These are phyloP conservation scores for Muscicapa comitata DNA, from an alignment of 2,797 vertebrate genomes.

Conservation along the genomic window DNA sequence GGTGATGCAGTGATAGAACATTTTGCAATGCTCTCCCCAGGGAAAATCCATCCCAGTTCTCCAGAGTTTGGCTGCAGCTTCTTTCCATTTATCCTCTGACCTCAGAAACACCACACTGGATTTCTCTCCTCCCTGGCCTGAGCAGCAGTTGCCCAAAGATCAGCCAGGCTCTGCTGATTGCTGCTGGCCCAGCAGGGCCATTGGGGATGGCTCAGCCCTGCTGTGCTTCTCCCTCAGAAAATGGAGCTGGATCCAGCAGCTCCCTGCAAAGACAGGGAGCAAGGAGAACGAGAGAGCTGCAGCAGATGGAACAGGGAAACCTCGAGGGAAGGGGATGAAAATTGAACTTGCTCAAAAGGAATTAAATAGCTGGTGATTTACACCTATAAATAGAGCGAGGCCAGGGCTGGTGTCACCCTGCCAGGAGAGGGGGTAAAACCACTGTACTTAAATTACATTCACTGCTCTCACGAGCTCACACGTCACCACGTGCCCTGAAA, in stretches of 20 bases:
- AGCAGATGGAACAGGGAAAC: neutral
- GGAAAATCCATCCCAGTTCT: neutral
- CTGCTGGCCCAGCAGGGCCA: neutral
- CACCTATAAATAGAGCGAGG: constrained; percentile 15
- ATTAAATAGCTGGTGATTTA: constrained; percentile 30
- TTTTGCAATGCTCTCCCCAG: neutral
- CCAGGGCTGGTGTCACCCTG: neutral
- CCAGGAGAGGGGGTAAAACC: neutral
- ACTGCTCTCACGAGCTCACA: neutral
- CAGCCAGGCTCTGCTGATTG: neutral
- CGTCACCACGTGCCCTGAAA: neutral
- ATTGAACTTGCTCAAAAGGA: constrained; percentile 1
- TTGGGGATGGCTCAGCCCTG: neutral
- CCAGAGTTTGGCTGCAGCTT: neutral
- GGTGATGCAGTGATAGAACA: accelerated
- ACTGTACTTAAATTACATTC: neutral
- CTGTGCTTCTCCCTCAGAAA: neutral
- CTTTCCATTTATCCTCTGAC: neutral
- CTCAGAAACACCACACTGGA: accelerated
- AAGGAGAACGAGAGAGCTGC: neutral
- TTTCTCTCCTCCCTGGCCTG: accelerated
- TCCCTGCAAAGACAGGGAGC: neutral
- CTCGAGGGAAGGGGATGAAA: neutral
- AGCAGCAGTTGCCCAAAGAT: neutral
- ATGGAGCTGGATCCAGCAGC: accelerated